A percentile compares a stretch with the other conserved stretches of the same genome.
These are phyloP conservation scores for Eunapius fragilis DNA, from an alignment of 37 sponge, comb jelly and placozoan genomes.

Conservation along the genomic window DNA sequence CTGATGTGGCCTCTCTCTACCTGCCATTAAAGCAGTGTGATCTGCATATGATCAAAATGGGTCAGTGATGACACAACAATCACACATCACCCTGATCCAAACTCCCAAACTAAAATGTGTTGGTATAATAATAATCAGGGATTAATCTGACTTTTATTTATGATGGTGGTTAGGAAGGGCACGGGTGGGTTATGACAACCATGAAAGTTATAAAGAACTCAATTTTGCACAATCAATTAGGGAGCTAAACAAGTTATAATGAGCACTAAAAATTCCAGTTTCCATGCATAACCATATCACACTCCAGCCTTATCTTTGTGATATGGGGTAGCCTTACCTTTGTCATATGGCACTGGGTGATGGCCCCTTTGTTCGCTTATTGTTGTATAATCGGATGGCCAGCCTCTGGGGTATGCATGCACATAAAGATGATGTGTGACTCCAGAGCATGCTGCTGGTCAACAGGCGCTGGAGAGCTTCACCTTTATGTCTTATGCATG, in stretches of 20 bases:
- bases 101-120: too few relatives aligned
- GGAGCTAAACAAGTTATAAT: not conserved
- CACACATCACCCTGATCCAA: too few relatives aligned
- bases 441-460: not conserved
- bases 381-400: not conserved
- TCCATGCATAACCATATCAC: not conserved
- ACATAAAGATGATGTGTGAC: not conserved
- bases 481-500: constrained; percentile 2
- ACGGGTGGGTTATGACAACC: too few relatives aligned
- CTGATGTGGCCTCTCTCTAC: too few relatives aligned
- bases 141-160: too few relatives aligned
- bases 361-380: not conserved
- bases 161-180: too few relatives aligned
- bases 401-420: not conserved
- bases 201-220: too few relatives aligned
- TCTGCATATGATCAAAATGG: too few relatives aligned
- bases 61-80: too few relatives aligned
- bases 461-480: constrained; percentile 14
- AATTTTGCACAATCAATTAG: too few relatives aligned
- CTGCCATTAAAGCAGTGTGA: too few relatives aligned
- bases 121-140: too few relatives aligned
- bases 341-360: not conserved
- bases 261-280: not conserved
- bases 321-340: not conserved
- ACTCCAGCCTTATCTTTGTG: not conserved